These are phyloP conservation scores for Ailurus styani DNA, from an alignment of 2,113 vertebrate genomes.

Conservation along the genomic window DNA sequence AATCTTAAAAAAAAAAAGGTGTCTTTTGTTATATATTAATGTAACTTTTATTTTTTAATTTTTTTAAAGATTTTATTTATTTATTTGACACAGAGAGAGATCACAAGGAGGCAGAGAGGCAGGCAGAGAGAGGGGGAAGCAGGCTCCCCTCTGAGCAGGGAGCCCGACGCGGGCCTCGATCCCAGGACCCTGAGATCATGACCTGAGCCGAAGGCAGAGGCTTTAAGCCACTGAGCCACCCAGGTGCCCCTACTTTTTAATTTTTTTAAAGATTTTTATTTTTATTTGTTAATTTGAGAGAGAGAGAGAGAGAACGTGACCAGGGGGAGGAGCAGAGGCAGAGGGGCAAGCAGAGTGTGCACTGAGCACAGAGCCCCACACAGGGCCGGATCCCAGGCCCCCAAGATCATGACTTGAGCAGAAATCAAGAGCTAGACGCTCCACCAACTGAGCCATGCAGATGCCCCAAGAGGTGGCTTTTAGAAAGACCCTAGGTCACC, in stretches of 20 bases:
- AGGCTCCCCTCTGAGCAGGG: too few relatives aligned
- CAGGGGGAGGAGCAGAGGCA: neutral
- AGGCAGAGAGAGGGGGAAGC: too few relatives aligned
- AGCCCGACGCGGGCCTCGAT: too few relatives aligned
- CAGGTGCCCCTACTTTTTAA: too few relatives aligned
- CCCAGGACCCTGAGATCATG: too few relatives aligned
- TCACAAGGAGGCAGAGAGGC: too few relatives aligned
- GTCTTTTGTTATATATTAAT: neutral
- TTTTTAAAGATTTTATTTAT: neutral
- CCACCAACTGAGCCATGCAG: neutral
- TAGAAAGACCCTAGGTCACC: neutral
- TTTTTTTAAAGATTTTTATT: neutral
- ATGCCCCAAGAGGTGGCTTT: neutral
- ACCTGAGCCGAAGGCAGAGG: too few relatives aligned
- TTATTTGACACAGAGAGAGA: too few relatives aligned
- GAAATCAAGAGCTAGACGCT: neutral
- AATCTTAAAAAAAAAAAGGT: too few relatives aligned
- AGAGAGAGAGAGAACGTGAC: neutral
- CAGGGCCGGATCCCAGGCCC: neutral
- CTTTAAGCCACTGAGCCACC: too few relatives aligned
- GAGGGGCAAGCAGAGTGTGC: neutral
- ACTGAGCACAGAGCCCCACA: rapidly evolving
- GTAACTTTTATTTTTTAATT: neutral
- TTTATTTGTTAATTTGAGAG: neutral
- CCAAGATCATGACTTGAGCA: neutral